A percentile compares a stretch with the other conserved stretches of the same genome.
These are phyloP conservation scores for Conus ventricosus DNA, from an alignment of 1,140 invertebrate species.

Conservation along the genomic window DNA sequence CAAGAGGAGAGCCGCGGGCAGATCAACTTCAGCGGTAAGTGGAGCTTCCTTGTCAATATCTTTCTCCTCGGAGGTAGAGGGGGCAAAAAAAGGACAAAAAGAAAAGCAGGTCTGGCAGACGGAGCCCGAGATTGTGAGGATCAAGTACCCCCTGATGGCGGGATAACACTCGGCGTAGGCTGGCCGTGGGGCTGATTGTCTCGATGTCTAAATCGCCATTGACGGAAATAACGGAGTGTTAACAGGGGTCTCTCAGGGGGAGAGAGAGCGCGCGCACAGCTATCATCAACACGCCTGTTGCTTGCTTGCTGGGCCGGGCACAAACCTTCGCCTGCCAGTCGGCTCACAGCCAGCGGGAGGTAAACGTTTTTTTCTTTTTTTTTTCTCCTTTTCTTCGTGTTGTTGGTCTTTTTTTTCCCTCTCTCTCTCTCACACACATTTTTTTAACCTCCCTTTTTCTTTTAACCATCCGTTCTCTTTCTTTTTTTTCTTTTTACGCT, in stretches of 20 bases:
- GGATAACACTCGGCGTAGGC: background rate
- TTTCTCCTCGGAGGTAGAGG: too few relatives aligned
- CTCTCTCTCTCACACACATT: too few relatives aligned
- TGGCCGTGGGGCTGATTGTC: background rate
- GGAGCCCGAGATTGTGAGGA: background rate
- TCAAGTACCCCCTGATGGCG: background rate
- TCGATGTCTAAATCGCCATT: background rate
- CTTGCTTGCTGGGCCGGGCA: background rate
- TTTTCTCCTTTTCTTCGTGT: too few relatives aligned
- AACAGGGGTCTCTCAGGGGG: background rate
- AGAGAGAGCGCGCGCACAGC: background rate
- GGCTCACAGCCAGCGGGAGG: background rate
- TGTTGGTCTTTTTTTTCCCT: too few relatives aligned
- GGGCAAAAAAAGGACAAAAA: background rate
- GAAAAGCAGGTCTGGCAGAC: background rate
- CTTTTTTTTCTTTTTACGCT: background rate
- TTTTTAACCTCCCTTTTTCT: too few relatives aligned
- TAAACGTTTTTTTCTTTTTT: background rate
- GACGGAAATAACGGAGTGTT: conserved; percentile 5
- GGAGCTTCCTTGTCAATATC: background rate
- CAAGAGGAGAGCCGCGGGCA: background rate
- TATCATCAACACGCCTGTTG: background rate
- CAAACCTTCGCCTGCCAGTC: background rate
- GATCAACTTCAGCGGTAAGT: background rate
- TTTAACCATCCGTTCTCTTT: too few relatives aligned